Evolutionary conservation across 35 echinoderm and acorn worm species (phyloP).

Genomic region (Chiridota heheva): DNA sequence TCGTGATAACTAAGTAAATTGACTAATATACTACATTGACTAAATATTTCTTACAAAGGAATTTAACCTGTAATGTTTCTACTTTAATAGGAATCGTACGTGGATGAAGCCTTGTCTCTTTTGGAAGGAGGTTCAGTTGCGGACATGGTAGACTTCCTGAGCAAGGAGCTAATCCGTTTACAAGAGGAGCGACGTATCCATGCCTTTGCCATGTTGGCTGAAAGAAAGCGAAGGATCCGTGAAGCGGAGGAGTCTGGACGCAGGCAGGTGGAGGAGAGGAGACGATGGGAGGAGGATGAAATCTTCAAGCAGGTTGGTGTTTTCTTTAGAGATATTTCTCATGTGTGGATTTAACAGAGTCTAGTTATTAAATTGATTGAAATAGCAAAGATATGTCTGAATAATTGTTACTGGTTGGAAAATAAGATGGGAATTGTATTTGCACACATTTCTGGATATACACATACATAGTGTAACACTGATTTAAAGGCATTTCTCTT

Average conservation of each 20-base stretch:
- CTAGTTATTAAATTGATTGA: too few species aligned
- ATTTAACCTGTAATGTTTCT: not conserved
- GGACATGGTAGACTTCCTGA: slow-evolving; percentile 98
- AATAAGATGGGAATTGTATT: too few species aligned
- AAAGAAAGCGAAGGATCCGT: slow-evolving; percentile 79
- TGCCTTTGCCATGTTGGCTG: slow-evolving; percentile 97
- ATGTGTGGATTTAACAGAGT: not conserved
- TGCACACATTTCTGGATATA: too few species aligned
- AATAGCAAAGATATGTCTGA: too few species aligned
- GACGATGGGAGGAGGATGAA: slow-evolving; percentile 95
- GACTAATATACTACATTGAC: too few species aligned
- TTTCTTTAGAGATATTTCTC: not conserved
- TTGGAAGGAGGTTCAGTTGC: slow-evolving; percentile 73
- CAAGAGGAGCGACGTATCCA: slow-evolving; percentile 98
- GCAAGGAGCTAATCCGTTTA: slow-evolving; percentile 93
- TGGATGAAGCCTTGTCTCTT: slow-evolving; percentile 81
- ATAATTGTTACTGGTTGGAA: too few species aligned
- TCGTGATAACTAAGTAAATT: too few species aligned
- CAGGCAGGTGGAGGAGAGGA: slow-evolving; percentile 92
- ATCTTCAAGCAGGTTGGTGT: slow-evolving; percentile 91
- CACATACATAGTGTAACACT: too few species aligned
- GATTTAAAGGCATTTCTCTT: too few species aligned
- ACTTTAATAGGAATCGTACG: slow-evolving; percentile 77
- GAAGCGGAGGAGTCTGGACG: slow-evolving; percentile 95
- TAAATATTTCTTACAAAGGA: too few species aligned